These are phyloP conservation scores for Fissipunctia ypsillon DNA, from an alignment of 2,888 invertebrate species.

Conservation along the genomic window DNA sequence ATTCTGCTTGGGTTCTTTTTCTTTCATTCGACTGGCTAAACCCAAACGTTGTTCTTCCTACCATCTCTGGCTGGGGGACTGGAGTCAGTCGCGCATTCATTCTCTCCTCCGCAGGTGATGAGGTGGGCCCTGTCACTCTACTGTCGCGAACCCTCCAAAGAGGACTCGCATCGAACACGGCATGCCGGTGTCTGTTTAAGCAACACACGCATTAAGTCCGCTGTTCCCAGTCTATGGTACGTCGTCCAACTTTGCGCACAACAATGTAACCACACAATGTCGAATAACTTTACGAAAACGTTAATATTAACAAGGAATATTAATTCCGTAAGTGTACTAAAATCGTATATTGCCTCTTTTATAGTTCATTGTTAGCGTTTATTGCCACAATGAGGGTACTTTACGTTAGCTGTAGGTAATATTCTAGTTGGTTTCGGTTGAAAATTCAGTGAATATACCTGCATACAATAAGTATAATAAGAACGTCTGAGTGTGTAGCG, in stretches of 20 bases:
- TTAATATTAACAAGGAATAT: constrained; percentile 57
- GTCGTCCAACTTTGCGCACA: not conserved
- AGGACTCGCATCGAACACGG: not conserved
- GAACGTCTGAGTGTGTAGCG: constrained; percentile 45
- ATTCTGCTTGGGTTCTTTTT: not conserved
- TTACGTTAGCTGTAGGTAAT: constrained; percentile 55
- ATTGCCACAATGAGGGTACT: constrained; percentile 57
- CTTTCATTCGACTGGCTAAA: not conserved
- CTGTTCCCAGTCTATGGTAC: not conserved
- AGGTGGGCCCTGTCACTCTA: not conserved
- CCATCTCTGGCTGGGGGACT: not conserved
- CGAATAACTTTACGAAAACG: constrained; percentile 52
- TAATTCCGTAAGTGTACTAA: constrained; percentile 56
- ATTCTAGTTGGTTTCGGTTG: constrained; percentile 51
- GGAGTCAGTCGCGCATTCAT: not conserved
- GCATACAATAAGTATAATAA: constrained; percentile 44
- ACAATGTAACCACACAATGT: constrained; percentile 35
- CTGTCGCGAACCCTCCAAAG: not conserved
- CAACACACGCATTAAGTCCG: not conserved
- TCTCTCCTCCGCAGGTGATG: not conserved
- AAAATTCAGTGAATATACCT: constrained; percentile 46
- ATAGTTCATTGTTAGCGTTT: constrained; percentile 58
- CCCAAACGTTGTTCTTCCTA: too few species aligned
- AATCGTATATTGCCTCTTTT: constrained; percentile 60
- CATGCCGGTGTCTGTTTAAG: not conserved